Base-by-base conservation (phyloP, 2,113 vertebrate species). In the Orientallactaga bullata region DNA sequence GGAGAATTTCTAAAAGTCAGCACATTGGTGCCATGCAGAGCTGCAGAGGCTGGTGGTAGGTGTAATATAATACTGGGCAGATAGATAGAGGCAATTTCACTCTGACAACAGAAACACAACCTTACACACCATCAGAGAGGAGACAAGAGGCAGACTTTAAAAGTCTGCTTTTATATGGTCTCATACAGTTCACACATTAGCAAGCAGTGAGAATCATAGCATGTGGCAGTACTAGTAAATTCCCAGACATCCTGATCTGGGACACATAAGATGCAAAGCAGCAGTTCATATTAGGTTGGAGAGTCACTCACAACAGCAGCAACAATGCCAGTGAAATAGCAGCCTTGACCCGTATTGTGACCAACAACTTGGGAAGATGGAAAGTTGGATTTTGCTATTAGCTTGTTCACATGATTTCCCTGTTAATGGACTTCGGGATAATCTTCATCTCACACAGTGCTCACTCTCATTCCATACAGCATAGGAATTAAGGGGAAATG, bases 121-220 rank as follows among this genome's bases (percentile, higher is more conserved):
- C 32, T 37, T 23, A 18, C 1, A 24, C 1, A 30, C 11, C 12
- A 9, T 24, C 9, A 26, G 3, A 81, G 32, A 20, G 0, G 7
- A 1, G 2, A 3, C 10, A 24, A 85, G 69, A 35, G 58, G 26
- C 47, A 72, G 2, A 28, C 0, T 24, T 39, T 4, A 32, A 61
- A 23, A 23, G 2, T 28, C 55, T 26, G 23, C 58, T 65, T 32
- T 32, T 63, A 13, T 8, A 6, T 61, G 23, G 7, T 58, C 13
- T 26, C 61, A 78, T 17, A 6, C 17, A 55, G 72, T 80, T 39
- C 71, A 60, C 68, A 39, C 4, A 35, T 7, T 32, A 65, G 4
- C 21, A 35, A 60, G 61, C 24, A 72, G 12, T 58, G 24, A 65
- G 61, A 69, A 5, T 72, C 21, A 83, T 15, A n/a, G 42, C 21